Conservation (phyloP, 2,888 invertebrate species). For the Apamea anceps region DNA sequence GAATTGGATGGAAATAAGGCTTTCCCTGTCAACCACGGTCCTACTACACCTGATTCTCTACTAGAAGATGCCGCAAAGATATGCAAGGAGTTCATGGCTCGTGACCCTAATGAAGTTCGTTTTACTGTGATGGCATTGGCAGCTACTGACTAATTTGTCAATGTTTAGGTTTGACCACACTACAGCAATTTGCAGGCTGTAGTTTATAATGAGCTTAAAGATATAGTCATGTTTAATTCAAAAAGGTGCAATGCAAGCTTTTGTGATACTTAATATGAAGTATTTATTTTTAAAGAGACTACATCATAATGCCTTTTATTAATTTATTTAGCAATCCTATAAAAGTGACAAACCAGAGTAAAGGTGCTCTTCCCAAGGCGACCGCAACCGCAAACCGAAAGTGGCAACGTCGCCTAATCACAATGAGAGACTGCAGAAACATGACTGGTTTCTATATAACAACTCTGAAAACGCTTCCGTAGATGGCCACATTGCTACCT, state of each 20-base stretch:
- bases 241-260: constrained; percentile 80
- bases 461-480: too few relatives aligned
- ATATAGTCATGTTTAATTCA: constrained; percentile 72
- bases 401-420: background rate
- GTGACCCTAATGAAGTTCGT: constrained; percentile 96
- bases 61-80: constrained; percentile 96
- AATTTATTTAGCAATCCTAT: background rate
- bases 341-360: background rate
- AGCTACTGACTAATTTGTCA: constrained; percentile 85
- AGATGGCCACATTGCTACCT: too few relatives aligned
- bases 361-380: too few relatives aligned
- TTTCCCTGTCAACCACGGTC: constrained; percentile 96
- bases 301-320: background rate
- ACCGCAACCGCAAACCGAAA: background rate
- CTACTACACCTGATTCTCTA: constrained; percentile 93
- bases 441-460: background rate
- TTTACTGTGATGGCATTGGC: constrained; percentile 97
- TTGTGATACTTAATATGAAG: constrained; percentile 80
- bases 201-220: constrained; percentile 73
- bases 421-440: background rate
- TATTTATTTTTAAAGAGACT: constrained; percentile 71
- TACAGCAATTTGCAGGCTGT: constrained; percentile 58
- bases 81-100: constrained; percentile 95
- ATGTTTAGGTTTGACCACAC: constrained; percentile 27
- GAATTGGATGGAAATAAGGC: constrained; percentile 94